Evolutionary conservation across 2,888 invertebrate genomes (phyloP).

Genomic region (Drosophila anceps): DNA sequence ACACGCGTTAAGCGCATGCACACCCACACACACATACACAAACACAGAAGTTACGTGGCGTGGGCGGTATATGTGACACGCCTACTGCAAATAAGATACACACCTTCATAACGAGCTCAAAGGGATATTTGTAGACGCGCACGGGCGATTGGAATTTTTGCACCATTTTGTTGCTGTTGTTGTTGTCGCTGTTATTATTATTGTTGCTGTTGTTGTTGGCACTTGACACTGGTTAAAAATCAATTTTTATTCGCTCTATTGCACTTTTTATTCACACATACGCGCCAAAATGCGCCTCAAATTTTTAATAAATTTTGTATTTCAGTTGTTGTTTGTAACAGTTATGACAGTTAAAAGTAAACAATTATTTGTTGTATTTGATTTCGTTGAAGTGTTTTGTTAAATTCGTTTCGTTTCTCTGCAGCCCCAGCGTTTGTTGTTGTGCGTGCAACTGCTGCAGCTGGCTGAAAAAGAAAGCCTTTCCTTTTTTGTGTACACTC

Average conservation of each 20-base stretch:
- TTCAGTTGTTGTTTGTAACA: constrained; percentile 27
- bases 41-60: constrained; percentile 1
- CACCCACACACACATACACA: constrained; percentile 22
- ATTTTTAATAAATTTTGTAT: constrained; percentile 15
- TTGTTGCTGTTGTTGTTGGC: constrained; percentile 40
- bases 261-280: constrained; percentile 44
- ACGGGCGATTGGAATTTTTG: constrained; percentile 98
- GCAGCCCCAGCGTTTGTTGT: constrained; percentile 62
- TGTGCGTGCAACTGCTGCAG: constrained; percentile 60
- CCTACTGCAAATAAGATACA: constrained; percentile 84
- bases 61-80: constrained; percentile 34
- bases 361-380: too few relatives aligned
- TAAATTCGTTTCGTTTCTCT: constrained; percentile 17
- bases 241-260: constrained; percentile 51
- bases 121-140: constrained; percentile 97
- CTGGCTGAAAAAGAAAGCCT: constrained; percentile 65
- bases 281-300: constrained; percentile 19
- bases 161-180: constrained; percentile 89
- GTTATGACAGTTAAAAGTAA: constrained; percentile 8
- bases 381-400: constrained; percentile 20
- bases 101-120: constrained; percentile 98
- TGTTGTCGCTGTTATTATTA: constrained; percentile 49
- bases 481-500: constrained; percentile 61
- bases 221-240: constrained; percentile 67
- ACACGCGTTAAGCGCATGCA: constrained; percentile 46